Base-by-base conservation (phyloP, 2,888 invertebrate species). In the Troides helena region DNA sequence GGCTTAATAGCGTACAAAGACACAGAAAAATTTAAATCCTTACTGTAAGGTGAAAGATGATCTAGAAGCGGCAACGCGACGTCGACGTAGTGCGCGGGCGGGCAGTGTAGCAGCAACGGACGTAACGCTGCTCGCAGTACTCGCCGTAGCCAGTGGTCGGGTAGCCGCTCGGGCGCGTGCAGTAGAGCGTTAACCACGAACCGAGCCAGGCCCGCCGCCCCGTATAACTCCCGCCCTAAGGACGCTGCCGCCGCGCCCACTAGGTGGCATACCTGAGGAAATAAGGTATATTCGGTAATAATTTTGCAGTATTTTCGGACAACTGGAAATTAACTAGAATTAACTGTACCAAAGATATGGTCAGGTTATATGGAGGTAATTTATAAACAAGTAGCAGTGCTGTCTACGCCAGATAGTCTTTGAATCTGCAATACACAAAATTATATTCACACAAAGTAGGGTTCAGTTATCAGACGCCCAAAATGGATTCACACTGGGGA, bases 211-310 rank as follows among this genome's bases (percentile, higher is more conserved):
- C 96, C 96, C 10, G 96, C 94, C 72, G 96, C 93, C 73, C 95
- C 95, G 89, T 97, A 98, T 78, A 98, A 94, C 90, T 98, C 97
- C 77, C 97, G 94, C 0, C 97, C 97, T n/a, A 98, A 93, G 8
- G 96, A 95, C 21, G 94, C 93, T 0, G 97, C 96, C 60, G 96
- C 95, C 53, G 96, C 95, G 72, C 93, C 91, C 61, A 90, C 86
- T 53, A 90, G 80, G 72, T 86, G 87, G 80, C 97, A 96, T 75
- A 95, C 95, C 87, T 87, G 79, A 1, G 59, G 23, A n/a, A 17
- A 50, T 50, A 18, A 50, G 2, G 14, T 50, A 50, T 18, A 50
- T 50, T 5, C 5, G 50, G 3, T 50, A 14, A 50, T 50, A 14
- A 14, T 12, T 46, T 10, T 12, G 46, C 46, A 46, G 14, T 12